Conservation (phyloP, 2,113 vertebrate species). For the Phaethon lepturus region DNA sequence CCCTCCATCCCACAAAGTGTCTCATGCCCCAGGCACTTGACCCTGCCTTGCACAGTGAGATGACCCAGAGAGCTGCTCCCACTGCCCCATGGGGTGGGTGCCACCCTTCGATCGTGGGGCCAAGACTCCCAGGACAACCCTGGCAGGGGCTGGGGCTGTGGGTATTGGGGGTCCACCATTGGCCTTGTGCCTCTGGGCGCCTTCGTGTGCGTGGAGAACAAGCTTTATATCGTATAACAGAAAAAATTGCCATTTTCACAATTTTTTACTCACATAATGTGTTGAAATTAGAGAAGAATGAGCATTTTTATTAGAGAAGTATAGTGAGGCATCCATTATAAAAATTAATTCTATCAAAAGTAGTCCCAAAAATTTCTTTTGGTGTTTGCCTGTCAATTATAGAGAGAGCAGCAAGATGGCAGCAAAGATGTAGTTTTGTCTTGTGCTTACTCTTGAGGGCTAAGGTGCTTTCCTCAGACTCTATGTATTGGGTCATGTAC, state of each 20-base stretch:
- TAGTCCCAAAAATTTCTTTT: background rate
- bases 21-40: background rate
- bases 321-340: background rate
- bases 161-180: rapidly evolving
- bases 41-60: rapidly evolving
- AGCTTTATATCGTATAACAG: background rate
- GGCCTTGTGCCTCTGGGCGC: rapidly evolving
- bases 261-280: background rate
- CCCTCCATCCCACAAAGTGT: background rate
- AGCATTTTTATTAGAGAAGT: background rate
- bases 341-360: background rate
- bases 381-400: background rate
- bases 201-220: rapidly evolving
- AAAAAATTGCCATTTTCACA: background rate
- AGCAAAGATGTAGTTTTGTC: constrained; percentile 53
- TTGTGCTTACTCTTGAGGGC: background rate
- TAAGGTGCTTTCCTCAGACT: background rate
- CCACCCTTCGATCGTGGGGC: rapidly evolving
- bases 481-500: background rate
- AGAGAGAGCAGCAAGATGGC: constrained; percentile 54
- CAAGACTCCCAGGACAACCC: background rate
- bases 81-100: background rate
- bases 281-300: background rate
- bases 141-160: rapidly evolving
- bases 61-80: background rate